A percentile compares a stretch with the other conserved stretches of the same genome.
phyloP scores from a whole-genome alignment of 30 jellyfish, hydroid and myxozoan species.

The Morbakka virulenta region DNA sequence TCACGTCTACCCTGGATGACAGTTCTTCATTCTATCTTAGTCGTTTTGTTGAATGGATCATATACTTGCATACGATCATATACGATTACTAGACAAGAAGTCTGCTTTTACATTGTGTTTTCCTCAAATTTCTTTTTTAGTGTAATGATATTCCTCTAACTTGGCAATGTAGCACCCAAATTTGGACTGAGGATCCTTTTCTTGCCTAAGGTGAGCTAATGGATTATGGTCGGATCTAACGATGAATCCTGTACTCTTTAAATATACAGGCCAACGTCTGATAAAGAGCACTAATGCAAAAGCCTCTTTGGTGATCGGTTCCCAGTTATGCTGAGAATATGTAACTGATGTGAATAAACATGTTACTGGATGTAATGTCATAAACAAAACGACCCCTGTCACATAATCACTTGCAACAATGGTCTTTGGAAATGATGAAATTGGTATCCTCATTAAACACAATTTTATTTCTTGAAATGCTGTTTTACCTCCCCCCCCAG shows the following conservation, averaged over 20 bases:
- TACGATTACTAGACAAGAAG: neutral
- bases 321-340: conserved; percentile 5
- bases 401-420: conserved; percentile 44
- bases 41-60: conserved; percentile 3
- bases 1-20: conserved; percentile 6
- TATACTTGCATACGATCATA: too few relatives aligned
- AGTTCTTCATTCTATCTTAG: neutral
- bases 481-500: conserved; percentile 17
- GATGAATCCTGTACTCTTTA: neutral
- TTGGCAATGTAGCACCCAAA: neutral
- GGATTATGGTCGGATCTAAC: conserved; percentile 10
- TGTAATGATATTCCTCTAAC: neutral
- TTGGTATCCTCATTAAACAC: conserved; percentile 27
- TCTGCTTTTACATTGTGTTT: conserved; percentile 4
- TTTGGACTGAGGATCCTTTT: neutral
- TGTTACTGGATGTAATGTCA: conserved; percentile 14
- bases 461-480: conserved; percentile 22
- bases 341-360: conserved; percentile 15
- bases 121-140: neutral
- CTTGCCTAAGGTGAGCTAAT: neutral
- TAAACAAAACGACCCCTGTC: conserved; percentile 34
- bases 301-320: conserved; percentile 27
- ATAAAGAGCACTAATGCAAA: conserved; percentile 20
- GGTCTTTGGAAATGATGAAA: conserved; percentile 16
- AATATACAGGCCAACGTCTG: conserved; percentile 5